Conservation (phyloP, 2,888 invertebrate species). For the Drosophila mettleri region DNA sequence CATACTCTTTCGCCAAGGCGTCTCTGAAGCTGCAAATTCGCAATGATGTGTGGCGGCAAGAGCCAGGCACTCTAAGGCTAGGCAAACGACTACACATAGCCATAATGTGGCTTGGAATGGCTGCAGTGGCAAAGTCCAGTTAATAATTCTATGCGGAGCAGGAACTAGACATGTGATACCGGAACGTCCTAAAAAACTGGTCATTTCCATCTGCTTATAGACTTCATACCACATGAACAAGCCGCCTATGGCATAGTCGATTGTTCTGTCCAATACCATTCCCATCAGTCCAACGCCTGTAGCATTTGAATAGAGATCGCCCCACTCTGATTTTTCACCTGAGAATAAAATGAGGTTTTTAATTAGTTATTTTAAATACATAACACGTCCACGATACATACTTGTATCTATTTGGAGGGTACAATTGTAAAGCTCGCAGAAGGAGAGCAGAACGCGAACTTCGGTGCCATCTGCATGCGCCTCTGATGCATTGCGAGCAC, state of each 20-base stretch:
- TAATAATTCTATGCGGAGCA: slow-evolving; percentile 87
- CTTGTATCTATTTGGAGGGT: slow-evolving; percentile 83
- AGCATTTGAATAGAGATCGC: slow-evolving; percentile 87
- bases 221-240: slow-evolving; percentile 79
- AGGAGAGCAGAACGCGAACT: slow-evolving; percentile 82
- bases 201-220: slow-evolving; percentile 87
- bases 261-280: slow-evolving; percentile 87
- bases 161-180: slow-evolving; percentile 89
- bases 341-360: not conserved
- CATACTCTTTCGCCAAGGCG: slow-evolving; percentile 57
- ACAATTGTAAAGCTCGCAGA: slow-evolving; percentile 85
- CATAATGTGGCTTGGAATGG: slow-evolving; percentile 88
- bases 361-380: not conserved
- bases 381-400: no score
- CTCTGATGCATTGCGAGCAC: slow-evolving; percentile 40
- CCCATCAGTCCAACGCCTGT: slow-evolving; percentile 89
- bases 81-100: slow-evolving; percentile 86
- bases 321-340: slow-evolving; percentile 86
- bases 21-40: slow-evolving; percentile 37
- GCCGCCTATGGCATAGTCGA: slow-evolving; percentile 85
- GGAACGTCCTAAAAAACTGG: slow-evolving; percentile 87
- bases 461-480: slow-evolving; percentile 87
- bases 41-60: slow-evolving; percentile 67
- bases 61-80: slow-evolving; percentile 85
- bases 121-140: slow-evolving; percentile 87